phyloP scores from a whole-genome alignment of 37 sponge, comb jelly and placozoan genomes.

The Hormiphora californensis region DNA sequence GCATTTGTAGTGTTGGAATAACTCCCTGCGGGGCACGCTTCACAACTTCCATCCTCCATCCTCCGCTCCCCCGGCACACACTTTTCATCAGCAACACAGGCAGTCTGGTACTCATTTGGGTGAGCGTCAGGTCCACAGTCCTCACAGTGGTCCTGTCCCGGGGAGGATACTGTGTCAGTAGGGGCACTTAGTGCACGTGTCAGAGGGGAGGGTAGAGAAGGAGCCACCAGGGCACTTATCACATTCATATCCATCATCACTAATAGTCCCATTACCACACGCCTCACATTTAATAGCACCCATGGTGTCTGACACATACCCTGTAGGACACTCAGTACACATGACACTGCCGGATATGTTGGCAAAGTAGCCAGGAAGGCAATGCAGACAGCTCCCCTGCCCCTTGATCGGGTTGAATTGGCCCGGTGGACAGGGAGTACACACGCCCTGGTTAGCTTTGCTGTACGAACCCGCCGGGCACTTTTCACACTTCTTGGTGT shows the following conservation, averaged over 20 bases:
- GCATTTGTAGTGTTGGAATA: not conserved
- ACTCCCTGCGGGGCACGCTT: not conserved
- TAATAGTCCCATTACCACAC: not conserved
- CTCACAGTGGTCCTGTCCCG: no score
- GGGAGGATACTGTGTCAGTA: no score
- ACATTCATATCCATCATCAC: not conserved
- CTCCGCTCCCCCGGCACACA: conserved; percentile 46
- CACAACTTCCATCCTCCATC: not conserved
- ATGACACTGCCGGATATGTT: not conserved
- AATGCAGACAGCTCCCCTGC: not conserved
- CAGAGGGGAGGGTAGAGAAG: not conserved
- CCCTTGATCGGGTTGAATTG: not conserved
- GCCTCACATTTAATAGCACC: not conserved
- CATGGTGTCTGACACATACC: not conserved
- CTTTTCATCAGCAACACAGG: not conserved
- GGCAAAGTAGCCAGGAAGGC: not conserved
- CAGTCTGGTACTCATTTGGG: not conserved
- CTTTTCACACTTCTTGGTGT: not conserved
- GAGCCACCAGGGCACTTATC: not conserved
- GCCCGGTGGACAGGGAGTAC: conserved; percentile 1
- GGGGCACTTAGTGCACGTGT: not conserved
- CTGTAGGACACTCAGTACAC: not conserved
- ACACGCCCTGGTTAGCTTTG: not conserved
- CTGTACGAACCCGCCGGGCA: conserved; percentile 29
- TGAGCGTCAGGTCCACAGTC: not conserved